Evolutionary conservation across 2,113 vertebrate species (phyloP).

Genomic region (Ctenodactylus gundi): DNA sequence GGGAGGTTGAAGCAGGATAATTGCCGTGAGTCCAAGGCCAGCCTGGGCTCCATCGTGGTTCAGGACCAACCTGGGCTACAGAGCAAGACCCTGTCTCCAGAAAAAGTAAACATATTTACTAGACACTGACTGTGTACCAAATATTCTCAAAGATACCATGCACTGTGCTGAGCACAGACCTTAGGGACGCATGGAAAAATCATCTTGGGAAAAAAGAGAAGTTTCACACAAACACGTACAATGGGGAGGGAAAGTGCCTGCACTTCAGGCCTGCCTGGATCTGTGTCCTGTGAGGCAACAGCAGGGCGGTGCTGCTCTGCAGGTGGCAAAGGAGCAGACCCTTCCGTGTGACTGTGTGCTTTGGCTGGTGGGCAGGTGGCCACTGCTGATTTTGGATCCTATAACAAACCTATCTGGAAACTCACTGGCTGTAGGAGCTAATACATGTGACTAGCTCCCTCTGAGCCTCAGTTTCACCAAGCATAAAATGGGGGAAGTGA

Average conservation of each 20-base stretch:
- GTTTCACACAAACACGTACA: background rate
- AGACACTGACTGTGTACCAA: background rate
- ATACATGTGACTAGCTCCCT: background rate
- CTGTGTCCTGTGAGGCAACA: rapidly evolving
- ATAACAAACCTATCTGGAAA: background rate
- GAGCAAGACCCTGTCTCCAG: no score
- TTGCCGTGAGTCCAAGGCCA: no score
- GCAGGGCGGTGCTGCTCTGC: no score
- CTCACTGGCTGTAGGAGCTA: rapidly evolving
- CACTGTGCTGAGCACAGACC: background rate
- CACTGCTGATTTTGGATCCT: background rate
- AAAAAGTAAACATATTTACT: background rate
- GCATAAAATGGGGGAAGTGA: background rate
- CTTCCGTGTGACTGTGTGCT: background rate
- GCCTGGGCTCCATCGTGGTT: no score
- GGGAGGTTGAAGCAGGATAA: no score
- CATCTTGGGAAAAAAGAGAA: background rate
- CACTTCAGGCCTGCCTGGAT: rapidly evolving
- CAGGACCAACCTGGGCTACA: no score
- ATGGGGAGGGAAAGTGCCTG: background rate
- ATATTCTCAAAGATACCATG: background rate
- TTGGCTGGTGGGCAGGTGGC: background rate
- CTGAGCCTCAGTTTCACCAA: background rate
- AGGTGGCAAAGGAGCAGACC: no score
- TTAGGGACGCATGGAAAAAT: background rate